phyloP scores from a whole-genome alignment of 2,888 invertebrate species.

The Nomada goodeniana region DNA sequence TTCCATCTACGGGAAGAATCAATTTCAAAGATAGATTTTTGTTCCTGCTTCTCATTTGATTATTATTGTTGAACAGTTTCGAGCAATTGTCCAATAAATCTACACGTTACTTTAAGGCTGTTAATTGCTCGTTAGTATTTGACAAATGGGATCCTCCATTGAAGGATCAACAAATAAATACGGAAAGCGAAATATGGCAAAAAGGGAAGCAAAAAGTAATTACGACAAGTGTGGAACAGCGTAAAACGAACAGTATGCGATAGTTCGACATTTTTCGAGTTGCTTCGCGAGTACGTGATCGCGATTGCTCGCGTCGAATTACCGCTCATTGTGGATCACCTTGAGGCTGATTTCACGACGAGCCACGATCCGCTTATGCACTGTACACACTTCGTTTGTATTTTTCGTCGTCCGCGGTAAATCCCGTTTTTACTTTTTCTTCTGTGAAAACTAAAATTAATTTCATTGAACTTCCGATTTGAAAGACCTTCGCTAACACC shows the following conservation, averaged over 20 bases:
- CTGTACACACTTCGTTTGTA: conserved; percentile 16
- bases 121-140: too few relatives aligned
- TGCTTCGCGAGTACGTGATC: conserved; percentile 27
- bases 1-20: too few relatives aligned
- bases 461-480: conserved; percentile 38
- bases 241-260: background rate
- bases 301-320: conserved; percentile 45
- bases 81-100: too few relatives aligned
- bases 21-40: too few relatives aligned
- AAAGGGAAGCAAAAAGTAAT: background rate
- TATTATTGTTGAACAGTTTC: too few relatives aligned
- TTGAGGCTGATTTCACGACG: conserved; percentile 55
- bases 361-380: conserved; percentile 34
- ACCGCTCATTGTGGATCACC: conserved; percentile 62
- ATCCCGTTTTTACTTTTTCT: background rate
- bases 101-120: too few relatives aligned
- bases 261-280: conserved; percentile 38
- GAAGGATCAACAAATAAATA: too few relatives aligned
- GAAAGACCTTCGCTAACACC: conserved; percentile 60
- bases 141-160: too few relatives aligned
- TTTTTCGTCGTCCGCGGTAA: background rate
- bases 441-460: conserved; percentile 20
- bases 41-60: too few relatives aligned
- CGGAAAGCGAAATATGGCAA: too few relatives aligned
- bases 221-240: too few relatives aligned